A percentile compares a stretch with the other conserved stretches of the same genome.
Evolutionary conservation across 2,888 invertebrate genomes (phyloP).

Genomic region (Prosapia bicincta): DNA sequence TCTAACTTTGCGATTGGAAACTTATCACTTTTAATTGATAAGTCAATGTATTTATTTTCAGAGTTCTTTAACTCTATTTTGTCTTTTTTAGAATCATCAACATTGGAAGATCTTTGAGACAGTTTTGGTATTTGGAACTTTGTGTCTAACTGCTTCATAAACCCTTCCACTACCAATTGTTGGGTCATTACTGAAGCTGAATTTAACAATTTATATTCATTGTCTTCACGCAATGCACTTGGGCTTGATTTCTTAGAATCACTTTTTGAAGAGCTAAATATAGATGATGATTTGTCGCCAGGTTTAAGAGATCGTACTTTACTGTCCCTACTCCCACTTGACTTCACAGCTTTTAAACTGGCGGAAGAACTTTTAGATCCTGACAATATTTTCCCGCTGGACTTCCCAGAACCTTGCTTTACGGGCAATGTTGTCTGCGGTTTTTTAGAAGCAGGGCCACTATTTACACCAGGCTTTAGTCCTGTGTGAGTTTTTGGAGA

Average conservation of each 20-base stretch:
- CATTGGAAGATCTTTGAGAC: conserved; percentile 52
- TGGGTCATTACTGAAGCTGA: conserved; percentile 50
- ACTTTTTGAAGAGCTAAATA: conserved; percentile 57
- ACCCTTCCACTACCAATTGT: conserved; percentile 61
- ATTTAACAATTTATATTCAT: conserved; percentile 57
- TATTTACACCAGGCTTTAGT: conserved; percentile 78
- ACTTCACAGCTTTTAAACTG: conserved; percentile 38
- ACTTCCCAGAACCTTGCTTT: conserved; percentile 17
- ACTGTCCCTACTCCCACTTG: conserved; percentile 30
- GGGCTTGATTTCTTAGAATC: conserved; percentile 65
- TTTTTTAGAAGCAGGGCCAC: conserved; percentile 83
- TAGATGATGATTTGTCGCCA: conserved; percentile 36
- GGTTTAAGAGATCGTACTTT: conserved; percentile 30
- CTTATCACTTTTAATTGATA: conserved; percentile 20
- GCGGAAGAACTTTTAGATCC: conserved; percentile 21
- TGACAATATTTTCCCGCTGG: conserved; percentile 26
- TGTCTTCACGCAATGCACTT: conserved; percentile 60
- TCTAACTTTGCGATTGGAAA: conserved; percentile 19
- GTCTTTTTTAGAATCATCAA: conserved; percentile 35
- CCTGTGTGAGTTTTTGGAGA: conserved; percentile 79
- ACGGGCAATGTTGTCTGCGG: conserved; percentile 47
- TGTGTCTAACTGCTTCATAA: conserved; percentile 73
- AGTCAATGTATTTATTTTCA: conserved; percentile 14
- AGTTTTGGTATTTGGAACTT: conserved; percentile 87
- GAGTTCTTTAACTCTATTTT: conserved; percentile 23